A percentile compares a stretch with the other conserved stretches of the same genome.
phyloP scores from a whole-genome alignment of 2,888 invertebrate species.

The Xestia xanthographa region DNA sequence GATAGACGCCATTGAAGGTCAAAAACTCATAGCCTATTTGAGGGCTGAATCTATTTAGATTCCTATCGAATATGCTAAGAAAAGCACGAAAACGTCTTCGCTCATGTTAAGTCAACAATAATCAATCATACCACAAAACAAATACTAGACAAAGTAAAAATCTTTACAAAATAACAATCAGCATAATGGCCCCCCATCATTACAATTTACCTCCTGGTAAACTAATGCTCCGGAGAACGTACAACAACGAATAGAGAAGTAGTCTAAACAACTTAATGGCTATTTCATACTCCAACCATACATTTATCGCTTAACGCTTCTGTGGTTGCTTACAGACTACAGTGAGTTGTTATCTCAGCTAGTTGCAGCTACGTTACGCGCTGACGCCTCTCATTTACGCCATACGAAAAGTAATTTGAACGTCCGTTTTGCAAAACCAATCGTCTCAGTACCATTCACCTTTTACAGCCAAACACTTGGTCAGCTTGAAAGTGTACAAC shows the following conservation, averaged over 20 bases:
- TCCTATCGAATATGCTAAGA: background rate
- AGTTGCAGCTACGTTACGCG: slow-evolving; percentile 80
- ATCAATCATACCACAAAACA: slow-evolving; percentile 28
- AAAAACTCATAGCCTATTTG: background rate
- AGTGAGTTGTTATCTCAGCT: slow-evolving; percentile 77
- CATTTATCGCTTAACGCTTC: slow-evolving; percentile 74
- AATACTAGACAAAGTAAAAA: slow-evolving; percentile 14
- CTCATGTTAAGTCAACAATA: slow-evolving; percentile 18
- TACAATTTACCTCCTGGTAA: slow-evolving; percentile 36
- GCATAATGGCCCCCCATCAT: slow-evolving; percentile 28
- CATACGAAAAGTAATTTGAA: slow-evolving; percentile 78
- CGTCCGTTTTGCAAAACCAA: slow-evolving; percentile 81
- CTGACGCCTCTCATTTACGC: slow-evolving; percentile 82
- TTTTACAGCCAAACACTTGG: slow-evolving; percentile 52
- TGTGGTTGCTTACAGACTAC: slow-evolving; percentile 68
- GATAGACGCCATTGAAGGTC: background rate
- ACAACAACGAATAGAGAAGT: slow-evolving; percentile 46
- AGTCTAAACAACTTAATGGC: slow-evolving; percentile 47
- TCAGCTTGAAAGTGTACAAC: slow-evolving; percentile 43
- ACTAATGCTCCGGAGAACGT: slow-evolving; percentile 44
- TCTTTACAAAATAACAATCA: slow-evolving; percentile 44
- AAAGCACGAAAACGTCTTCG: slow-evolving; percentile 8
- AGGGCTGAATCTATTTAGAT: background rate
- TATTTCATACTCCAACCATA: slow-evolving; percentile 59
- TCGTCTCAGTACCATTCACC: slow-evolving; percentile 60